Evolutionary conservation across 2,113 vertebrate genomes (phyloP).

Genomic region (Hippocampus guttulatus): DNA sequence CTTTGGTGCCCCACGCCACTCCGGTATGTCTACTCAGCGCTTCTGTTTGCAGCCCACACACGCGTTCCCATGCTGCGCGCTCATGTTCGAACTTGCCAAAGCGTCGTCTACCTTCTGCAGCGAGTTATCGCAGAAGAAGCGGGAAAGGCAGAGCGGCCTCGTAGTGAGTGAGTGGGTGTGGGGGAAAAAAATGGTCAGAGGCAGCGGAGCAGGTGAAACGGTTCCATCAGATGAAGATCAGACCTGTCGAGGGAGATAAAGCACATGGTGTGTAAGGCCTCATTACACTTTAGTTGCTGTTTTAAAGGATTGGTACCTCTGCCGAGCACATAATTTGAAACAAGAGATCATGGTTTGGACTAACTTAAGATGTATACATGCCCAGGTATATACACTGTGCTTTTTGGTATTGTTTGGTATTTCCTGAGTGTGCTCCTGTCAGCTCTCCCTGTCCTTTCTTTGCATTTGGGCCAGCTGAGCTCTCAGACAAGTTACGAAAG

Average conservation of each 20-base stretch:
- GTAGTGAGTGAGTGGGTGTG: conserved; percentile 31
- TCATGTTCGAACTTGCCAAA: background rate
- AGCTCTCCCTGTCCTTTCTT: too few relatives aligned
- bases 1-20: background rate
- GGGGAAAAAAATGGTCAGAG: conserved; percentile 56
- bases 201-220: conserved; percentile 62
- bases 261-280: conserved; percentile 55
- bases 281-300: background rate
- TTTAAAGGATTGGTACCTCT: background rate
- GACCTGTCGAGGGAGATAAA: conserved; percentile 59
- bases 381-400: too few relatives aligned
- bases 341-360: too few relatives aligned
- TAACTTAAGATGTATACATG: too few relatives aligned
- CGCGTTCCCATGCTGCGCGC: conserved; percentile 16
- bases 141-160: conserved; percentile 7
- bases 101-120: background rate
- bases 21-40: background rate
- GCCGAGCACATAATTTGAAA: background rate
- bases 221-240: conserved; percentile 58
- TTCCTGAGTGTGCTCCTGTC: too few relatives aligned
- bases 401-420: too few relatives aligned
- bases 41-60: conserved; percentile 3
- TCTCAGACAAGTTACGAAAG: too few relatives aligned
- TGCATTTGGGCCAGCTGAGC: too few relatives aligned
- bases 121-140: background rate